Percentiles rank a stretch among this genome's conserved stretches.
Evolutionary conservation across 1,140 invertebrate genomes (phyloP).

Genomic region (Macrobrachium rosenbergii): DNA sequence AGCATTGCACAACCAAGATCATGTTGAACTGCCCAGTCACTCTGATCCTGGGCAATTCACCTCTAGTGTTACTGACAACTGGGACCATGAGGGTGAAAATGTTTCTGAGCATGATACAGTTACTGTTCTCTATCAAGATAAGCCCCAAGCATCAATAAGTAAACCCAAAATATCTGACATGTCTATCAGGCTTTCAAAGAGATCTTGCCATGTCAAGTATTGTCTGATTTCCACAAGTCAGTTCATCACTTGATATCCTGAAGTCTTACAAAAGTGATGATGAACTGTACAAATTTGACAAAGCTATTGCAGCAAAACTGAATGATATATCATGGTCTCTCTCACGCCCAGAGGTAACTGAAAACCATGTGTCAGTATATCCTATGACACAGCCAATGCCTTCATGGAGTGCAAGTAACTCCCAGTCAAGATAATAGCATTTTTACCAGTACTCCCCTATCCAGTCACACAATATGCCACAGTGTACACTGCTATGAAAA

Average conservation of each 20-base stretch:
- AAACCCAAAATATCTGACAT: constrained; percentile 25
- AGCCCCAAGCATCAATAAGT: background rate
- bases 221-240: constrained; percentile 29
- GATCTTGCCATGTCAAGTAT: constrained; percentile 15
- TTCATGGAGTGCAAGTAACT: too few relatives aligned
- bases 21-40: constrained; percentile 5
- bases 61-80: too few relatives aligned
- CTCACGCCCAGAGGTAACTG: background rate
- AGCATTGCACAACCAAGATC: constrained; percentile 23
- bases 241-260: constrained; percentile 3
- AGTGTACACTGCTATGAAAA: too few relatives aligned
- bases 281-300: background rate
- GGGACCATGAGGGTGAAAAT: constrained; percentile 32
- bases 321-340: constrained; percentile 10
- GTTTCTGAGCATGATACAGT: constrained; percentile 38
- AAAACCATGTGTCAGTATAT: too few relatives aligned
- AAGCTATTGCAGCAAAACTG: constrained; percentile 3
- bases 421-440: too few relatives aligned
- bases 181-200: constrained; percentile 31
- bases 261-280: background rate
- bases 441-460: too few relatives aligned
- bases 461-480: too few relatives aligned
- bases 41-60: constrained; percentile 39
- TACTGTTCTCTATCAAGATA: constrained; percentile 32
- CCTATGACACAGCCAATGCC: too few relatives aligned